phyloP scores from a whole-genome alignment of 2,113 vertebrate species.

The Cacatua alba region DNA sequence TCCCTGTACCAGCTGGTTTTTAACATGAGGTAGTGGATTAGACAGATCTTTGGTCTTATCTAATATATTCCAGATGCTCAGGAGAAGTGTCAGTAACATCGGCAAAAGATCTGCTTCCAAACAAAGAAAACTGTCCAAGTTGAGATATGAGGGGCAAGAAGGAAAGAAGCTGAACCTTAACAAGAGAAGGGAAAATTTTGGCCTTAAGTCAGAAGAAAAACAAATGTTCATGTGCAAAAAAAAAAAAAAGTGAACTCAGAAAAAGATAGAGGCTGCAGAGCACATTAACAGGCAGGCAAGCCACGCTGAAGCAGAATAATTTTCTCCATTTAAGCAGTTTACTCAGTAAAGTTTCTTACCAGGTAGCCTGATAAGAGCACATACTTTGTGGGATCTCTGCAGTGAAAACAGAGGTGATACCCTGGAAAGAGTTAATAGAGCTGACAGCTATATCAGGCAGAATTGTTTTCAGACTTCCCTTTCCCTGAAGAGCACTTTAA shows the following conservation, averaged over 20 bases:
- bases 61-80: constrained; percentile 44
- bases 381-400: background rate
- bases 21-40: constrained; percentile 47
- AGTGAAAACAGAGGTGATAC: background rate
- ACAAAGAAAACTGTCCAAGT: background rate
- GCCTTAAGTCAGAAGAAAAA: background rate
- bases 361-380: background rate
- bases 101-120: constrained; percentile 43
- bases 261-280: background rate
- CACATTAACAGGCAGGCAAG: background rate
- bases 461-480: constrained; percentile 48
- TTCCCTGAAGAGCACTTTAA: constrained; percentile 51
- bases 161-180: background rate
- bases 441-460: constrained; percentile 48
- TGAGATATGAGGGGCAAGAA: background rate
- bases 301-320: background rate
- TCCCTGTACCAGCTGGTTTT: constrained; percentile 58
- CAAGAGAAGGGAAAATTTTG: background rate
- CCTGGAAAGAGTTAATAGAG: constrained; percentile 48
- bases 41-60: constrained; percentile 47
- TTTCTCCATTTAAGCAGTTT: background rate
- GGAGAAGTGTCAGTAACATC: constrained; percentile 45
- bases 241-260: background rate
- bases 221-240: background rate
- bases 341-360: background rate